Evolutionary conservation across 2,888 invertebrate genomes (phyloP), one percentile per base, ranked within the genome.

Genomic region (Ypsolopha scabrella): DNA sequence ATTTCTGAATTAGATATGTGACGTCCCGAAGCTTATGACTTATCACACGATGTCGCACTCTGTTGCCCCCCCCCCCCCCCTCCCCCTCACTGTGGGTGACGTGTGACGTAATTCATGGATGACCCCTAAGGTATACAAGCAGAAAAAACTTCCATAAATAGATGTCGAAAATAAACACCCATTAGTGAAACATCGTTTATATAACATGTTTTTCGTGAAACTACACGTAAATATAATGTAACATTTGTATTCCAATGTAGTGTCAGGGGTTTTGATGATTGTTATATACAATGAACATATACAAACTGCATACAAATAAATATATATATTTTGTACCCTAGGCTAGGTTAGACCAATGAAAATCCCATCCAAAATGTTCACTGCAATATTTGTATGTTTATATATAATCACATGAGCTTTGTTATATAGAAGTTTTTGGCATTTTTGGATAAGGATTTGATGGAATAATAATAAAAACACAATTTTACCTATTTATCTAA

Each of bases 341-440:
- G 71, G 64, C 64, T 77, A 78, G 71, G 64, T 59, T 74, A 78
- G 74, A 80, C 77, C 79, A 73, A 77, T 60, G 58, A 63, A 62
- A 39, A 9, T 14, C 58, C 63, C 63, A 60, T 62, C 62, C 61
- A 59, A 24, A 24, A 52, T 58, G 56, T 55, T 51, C 53, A 38
- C 24, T 50, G 52, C 55, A 48, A 55, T 58, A 58, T 60, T 57
- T 62, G 57, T 61, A 58, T 60, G 52, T 57, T 58, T 54, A 56
- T 54, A 54, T 57, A 57, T 54, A 51, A 49, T 51, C 55, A 38
- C 47, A 49, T 8, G 54, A 54, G 53, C 51, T 54, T 51, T 51
- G 52, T 14, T 13, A 48, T 48, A 13, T 43, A 43, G 43, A 47
- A 36, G 14, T 10, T 24, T 36, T 50, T 50, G 50, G 51, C 51